Conservation (phyloP, 2,797 vertebrate genomes). For the Pterois miles region DNA sequence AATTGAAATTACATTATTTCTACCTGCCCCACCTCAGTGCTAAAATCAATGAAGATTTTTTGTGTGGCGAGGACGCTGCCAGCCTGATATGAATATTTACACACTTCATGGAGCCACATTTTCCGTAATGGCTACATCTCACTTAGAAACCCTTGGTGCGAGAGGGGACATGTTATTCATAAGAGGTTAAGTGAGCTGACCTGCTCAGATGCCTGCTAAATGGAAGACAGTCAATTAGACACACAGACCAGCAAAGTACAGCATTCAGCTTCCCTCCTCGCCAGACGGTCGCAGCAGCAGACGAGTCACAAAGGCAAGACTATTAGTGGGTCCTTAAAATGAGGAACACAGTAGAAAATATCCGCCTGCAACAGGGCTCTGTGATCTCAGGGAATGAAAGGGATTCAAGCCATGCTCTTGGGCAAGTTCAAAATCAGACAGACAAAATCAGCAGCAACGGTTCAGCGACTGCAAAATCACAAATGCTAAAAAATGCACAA, state of each 20-base stretch:
- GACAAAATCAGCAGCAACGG: not conserved
- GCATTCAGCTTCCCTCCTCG: constrained; percentile 45
- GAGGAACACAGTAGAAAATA: constrained; percentile 1
- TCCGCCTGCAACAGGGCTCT: accelerated
- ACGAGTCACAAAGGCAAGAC: constrained; percentile 26
- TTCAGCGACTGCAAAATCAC: not conserved
- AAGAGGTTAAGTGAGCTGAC: constrained; percentile 79
- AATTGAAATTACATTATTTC: constrained; percentile 46
- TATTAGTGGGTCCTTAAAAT: constrained; percentile 21
- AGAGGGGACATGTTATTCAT: constrained; percentile 75
- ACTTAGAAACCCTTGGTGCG: constrained; percentile 64
- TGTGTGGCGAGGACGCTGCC: constrained; percentile 25
- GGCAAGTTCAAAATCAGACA: not conserved
- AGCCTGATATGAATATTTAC: constrained; percentile 74
- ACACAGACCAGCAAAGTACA: constrained; percentile 29
- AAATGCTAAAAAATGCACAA: not conserved
- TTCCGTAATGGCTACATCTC: constrained; percentile 65
- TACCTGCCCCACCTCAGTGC: constrained; percentile 34
- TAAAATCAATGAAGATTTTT: constrained; percentile 36
- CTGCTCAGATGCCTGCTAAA: constrained; percentile 74
- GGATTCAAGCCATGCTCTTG: not conserved
- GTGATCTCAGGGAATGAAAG: not conserved
- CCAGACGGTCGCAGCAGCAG: constrained; percentile 11
- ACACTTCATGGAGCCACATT: constrained; percentile 56
- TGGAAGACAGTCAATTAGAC: constrained; percentile 73